A percentile compares a stretch with the other conserved stretches of the same genome.
Evolutionary conservation across 2,888 invertebrate genomes (phyloP).

Genomic region (Apodemia hepburni): DNA sequence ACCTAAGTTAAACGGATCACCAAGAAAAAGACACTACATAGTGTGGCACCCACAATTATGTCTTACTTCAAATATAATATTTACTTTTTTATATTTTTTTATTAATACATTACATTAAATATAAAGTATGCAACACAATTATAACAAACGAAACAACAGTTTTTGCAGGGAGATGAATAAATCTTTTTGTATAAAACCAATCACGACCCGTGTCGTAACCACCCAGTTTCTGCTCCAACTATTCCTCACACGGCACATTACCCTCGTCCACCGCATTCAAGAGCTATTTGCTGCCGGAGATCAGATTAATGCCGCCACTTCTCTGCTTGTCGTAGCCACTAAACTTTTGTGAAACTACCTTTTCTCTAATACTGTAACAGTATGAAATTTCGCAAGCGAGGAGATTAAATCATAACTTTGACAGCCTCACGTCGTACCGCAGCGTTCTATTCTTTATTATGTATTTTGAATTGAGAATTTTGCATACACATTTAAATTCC

Average conservation of each 20-base stretch:
- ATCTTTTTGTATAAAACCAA: conserved; percentile 43
- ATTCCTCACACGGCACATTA: conserved; percentile 71
- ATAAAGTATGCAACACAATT: not conserved
- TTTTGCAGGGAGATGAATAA: conserved; percentile 23
- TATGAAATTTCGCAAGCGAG: conserved; percentile 6
- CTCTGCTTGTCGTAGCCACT: conserved; percentile 62
- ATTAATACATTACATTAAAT: too few relatives aligned
- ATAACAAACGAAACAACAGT: not conserved
- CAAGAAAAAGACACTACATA: too few relatives aligned
- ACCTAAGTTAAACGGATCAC: too few relatives aligned
- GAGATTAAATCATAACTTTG: conserved; percentile 13
- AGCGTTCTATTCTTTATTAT: not conserved
- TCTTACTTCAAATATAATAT: too few relatives aligned
- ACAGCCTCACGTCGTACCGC: not conserved
- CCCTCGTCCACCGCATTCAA: conserved; percentile 70
- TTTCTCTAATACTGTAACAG: conserved; percentile 7
- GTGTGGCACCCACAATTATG: too few relatives aligned
- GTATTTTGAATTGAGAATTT: not conserved
- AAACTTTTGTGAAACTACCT: conserved; percentile 27
- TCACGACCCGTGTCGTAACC: conserved; percentile 18
- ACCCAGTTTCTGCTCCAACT: conserved; percentile 62
- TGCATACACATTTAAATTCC: not conserved
- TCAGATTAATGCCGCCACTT: conserved; percentile 77
- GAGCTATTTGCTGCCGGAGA: conserved; percentile 70
- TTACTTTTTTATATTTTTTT: too few relatives aligned